These are phyloP conservation scores for Nothocercus julius DNA, from an alignment of 2,113 vertebrate genomes.

Conservation along the genomic window DNA sequence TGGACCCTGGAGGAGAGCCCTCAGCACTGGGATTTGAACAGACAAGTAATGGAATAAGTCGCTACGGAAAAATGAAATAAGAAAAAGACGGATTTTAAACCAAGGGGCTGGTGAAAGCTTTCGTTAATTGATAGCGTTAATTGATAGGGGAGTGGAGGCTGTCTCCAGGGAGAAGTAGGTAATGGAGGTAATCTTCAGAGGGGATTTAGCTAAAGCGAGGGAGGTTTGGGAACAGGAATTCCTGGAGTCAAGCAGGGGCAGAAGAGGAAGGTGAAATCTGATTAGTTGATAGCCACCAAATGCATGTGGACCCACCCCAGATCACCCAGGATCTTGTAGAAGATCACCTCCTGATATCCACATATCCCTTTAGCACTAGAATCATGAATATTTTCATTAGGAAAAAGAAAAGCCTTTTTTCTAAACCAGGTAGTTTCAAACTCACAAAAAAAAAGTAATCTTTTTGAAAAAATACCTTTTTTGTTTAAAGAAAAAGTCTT, in stretches of 20 bases:
- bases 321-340: not conserved
- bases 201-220: conserved; percentile 58
- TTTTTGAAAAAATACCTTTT: not conserved
- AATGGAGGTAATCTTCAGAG: conserved; percentile 65
- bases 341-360: not conserved
- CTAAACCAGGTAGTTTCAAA: not conserved
- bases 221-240: conserved; percentile 41
- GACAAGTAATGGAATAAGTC: not conserved
- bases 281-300: not conserved
- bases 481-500: not conserved
- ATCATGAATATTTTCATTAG: not conserved
- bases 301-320: not conserved
- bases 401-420: not conserved
- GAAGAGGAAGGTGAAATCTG: conserved; percentile 18
- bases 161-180: conserved; percentile 43
- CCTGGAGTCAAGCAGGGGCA: not conserved
- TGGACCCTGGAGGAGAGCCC: not conserved
- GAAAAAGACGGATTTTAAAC: not conserved
- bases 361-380: not conserved
- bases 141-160: conserved; percentile 12
- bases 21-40: not conserved
- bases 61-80: not conserved
- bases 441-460: accelerated
- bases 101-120: not conserved
- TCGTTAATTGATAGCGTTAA: conserved; percentile 40